Base-by-base conservation (phyloP, 2,888 invertebrate genomes). In the Fragum fragum region DNA sequence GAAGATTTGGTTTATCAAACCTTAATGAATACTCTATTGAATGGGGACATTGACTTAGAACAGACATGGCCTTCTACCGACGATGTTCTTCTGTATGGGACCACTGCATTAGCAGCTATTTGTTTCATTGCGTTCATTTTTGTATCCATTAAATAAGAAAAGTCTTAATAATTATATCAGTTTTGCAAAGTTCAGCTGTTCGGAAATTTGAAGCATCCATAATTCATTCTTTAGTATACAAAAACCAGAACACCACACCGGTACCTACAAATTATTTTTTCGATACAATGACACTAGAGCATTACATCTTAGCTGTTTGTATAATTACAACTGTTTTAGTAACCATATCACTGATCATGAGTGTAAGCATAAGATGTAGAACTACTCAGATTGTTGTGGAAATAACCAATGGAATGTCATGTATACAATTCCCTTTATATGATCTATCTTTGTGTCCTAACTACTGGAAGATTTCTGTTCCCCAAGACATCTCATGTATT, bases 161-260 rank as follows among this genome's bases (percentile, higher is more conserved):
- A 73, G 16, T 71, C 1, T 1, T 77, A n/a, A 55, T 72, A 1
- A 57, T 68, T n/a, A 21, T 77, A 18, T 72, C 72, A 1, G 68
- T 73, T 29, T 32, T 78, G n/a, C 39, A 77, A 63, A 63, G 52
- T 5, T 23, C 61, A 26, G 21, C 47, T 18, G 61, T 61, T 36
- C 59, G 71, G 18, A 5, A 28, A 23, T 36, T 29, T 23, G 14
- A 71, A 18, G 72, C 77, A 11, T 39, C 75, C 14, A 76, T 70
- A 3, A 11, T 72, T 36, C 76, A 71, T 36, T 76, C 76, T 9
- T 71, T 76, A 53, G 26, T 76, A 6, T 76, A 76, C 29, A 57
- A 76, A 52, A 76, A 76, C 6, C 39, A 21, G 21, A 70, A 26
- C 9, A 70, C 76, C 6, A 70, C 61, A 21, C n/a, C 26, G 47